A percentile compares a stretch with the other conserved stretches of the same genome.
Evolutionary conservation across 2,888 invertebrate genomes (phyloP).

Genomic region (Plagodis pulveraria): DNA sequence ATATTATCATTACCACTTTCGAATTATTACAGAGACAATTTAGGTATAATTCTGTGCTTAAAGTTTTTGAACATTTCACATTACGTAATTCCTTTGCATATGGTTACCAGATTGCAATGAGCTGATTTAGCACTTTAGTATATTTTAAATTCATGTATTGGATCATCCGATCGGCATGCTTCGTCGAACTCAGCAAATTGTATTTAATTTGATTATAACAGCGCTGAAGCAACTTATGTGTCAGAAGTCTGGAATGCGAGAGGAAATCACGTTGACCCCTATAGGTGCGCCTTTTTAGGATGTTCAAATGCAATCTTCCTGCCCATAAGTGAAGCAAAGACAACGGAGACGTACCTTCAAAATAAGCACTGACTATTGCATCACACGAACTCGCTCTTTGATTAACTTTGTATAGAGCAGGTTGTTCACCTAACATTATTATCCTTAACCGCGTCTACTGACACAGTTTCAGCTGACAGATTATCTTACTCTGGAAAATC

Average conservation of each 20-base stretch:
- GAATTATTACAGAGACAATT: slow-evolving; percentile 57
- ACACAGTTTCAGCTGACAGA: slow-evolving; percentile 63
- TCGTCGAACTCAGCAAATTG: slow-evolving; percentile 66
- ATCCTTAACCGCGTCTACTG: slow-evolving; percentile 63
- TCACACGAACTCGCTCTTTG: slow-evolving; percentile 49
- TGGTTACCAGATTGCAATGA: slow-evolving; percentile 55
- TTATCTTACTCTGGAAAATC: slow-evolving; percentile 56
- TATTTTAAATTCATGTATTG: slow-evolving; percentile 66
- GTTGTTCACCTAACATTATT: slow-evolving; percentile 61
- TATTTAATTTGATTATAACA: slow-evolving; percentile 72
- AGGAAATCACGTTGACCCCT: slow-evolving; percentile 80
- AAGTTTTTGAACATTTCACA: slow-evolving; percentile 59
- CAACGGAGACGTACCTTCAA: slow-evolving; percentile 32
- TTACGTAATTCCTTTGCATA: slow-evolving; percentile 62
- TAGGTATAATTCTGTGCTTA: slow-evolving; percentile 51
- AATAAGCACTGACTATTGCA: slow-evolving; percentile 46
- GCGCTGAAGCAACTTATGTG: slow-evolving; percentile 64
- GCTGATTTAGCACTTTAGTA: slow-evolving; percentile 34
- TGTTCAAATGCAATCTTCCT: slow-evolving; percentile 63
- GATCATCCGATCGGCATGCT: slow-evolving; percentile 67
- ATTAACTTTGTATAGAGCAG: slow-evolving; percentile 46
- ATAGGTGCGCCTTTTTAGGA: slow-evolving; percentile 73
- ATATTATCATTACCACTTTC: slow-evolving; percentile 65
- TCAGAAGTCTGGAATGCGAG: slow-evolving; percentile 77
- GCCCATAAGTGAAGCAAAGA: slow-evolving; percentile 45